Evolutionary conservation across 2,797 vertebrate genomes (phyloP).

Genomic region (Falco cherrug): DNA sequence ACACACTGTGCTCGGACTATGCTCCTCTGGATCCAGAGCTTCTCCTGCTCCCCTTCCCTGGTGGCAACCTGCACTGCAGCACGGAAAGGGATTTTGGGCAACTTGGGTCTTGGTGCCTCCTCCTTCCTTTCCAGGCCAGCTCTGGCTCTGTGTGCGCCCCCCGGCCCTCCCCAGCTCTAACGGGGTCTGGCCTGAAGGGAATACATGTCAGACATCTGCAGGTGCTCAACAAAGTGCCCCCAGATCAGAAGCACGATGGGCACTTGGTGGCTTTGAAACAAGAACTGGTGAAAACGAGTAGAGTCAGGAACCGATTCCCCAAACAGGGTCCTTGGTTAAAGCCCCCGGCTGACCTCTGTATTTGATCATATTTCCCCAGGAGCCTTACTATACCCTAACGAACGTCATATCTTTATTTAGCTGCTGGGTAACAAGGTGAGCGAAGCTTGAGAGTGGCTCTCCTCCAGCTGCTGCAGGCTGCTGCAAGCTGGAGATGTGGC

Average conservation of each 20-base stretch:
- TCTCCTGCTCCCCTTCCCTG: neutral
- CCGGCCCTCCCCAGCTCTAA: neutral
- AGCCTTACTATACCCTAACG: neutral
- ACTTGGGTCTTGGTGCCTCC: rapidly evolving
- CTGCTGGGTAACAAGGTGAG: neutral
- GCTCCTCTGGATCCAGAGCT: neutral
- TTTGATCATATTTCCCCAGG: neutral
- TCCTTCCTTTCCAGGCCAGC: neutral
- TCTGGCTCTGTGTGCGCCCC: neutral
- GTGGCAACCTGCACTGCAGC: rapidly evolving
- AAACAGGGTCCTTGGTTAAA: neutral
- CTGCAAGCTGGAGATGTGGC: neutral
- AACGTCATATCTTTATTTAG: neutral
- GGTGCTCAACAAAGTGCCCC: neutral
- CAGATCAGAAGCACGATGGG: rapidly evolving
- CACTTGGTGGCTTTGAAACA: neutral
- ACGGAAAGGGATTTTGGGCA: rapidly evolving
- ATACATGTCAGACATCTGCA: rapidly evolving
- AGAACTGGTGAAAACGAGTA: rapidly evolving
- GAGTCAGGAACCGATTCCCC: neutral
- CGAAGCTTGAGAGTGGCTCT: neutral
- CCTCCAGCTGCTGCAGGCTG: neutral
- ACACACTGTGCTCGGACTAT: neutral
- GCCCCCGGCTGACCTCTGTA: neutral
- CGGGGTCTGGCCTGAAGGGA: neutral